These are phyloP conservation scores for Laothoe populi DNA, from an alignment of 2,888 invertebrate genomes.

Conservation along the genomic window DNA sequence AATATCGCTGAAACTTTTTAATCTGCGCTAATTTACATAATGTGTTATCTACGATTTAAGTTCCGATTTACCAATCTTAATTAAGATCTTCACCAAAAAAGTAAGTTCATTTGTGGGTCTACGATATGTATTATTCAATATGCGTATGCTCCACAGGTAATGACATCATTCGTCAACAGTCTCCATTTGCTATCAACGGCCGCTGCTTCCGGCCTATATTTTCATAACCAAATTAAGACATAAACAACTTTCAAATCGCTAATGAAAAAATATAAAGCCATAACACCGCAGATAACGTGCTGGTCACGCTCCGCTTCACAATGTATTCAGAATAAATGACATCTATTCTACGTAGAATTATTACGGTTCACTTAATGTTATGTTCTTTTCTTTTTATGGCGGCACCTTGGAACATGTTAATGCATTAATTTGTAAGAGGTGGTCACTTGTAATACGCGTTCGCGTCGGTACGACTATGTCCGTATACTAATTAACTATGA, in stretches of 20 bases:
- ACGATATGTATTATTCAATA: not conserved
- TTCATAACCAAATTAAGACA: conserved; percentile 77
- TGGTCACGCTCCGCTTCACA: conserved; percentile 70
- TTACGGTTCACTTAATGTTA: conserved; percentile 53
- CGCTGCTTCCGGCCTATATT: conserved; percentile 63
- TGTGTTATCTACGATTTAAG: not conserved
- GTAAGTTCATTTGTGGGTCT: too few species aligned
- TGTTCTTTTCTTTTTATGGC: conserved; percentile 34
- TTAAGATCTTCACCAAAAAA: too few species aligned
- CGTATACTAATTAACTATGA: not conserved
- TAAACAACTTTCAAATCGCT: conserved; percentile 66
- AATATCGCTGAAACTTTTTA: too few species aligned
- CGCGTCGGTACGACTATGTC: not conserved
- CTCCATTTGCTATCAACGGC: conserved; percentile 42
- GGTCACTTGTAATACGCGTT: not conserved
- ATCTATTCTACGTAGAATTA: conserved; percentile 52
- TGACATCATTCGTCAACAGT: conserved; percentile 57
- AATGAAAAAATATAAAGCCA: conserved; percentile 65
- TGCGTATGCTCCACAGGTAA: conserved; percentile 39
- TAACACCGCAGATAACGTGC: conserved; percentile 70
- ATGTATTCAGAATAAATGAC: conserved; percentile 59
- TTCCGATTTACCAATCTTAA: not conserved
- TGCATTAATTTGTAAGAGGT: conserved; percentile 57
- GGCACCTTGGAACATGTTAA: conserved; percentile 55
- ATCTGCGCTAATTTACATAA: not conserved